Evolutionary conservation across 1,140 invertebrate genomes (phyloP), one percentile per base, ranked within the genome.

Genomic region (Procambarus virginalis): DNA sequence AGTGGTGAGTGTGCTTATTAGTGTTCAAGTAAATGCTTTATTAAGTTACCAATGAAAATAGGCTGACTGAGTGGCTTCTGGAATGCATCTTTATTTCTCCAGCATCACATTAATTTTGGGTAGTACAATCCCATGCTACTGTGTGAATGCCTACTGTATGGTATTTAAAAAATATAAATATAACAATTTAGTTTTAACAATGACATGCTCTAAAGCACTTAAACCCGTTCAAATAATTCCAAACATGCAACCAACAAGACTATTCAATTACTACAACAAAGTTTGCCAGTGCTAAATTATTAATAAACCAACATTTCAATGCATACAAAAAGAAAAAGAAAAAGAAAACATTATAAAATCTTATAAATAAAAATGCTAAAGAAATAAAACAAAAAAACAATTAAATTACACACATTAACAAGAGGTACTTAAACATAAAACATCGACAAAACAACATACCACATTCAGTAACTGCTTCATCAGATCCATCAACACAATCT

Each of bases 401-500:
- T 58, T 6, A 6, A 5, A 58, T 58, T 58, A 5, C 5, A 58
- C 55, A 58, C 10, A 58, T 58, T 58, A 58, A 58, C 55, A 58
- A 58, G 10, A 5, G 5, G 10, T 6, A 58, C 55, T 6, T 58
- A 58, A 10, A 5, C 5, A 6, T 58, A 58, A 10, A 5, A 58
- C 10, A 58, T 6, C 55, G 20, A 64, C 51, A 60, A 78, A 77
- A 77, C 8, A 64, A 90, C 89, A 80, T 90, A 90, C 89, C n/a
- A 55, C 89, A 90, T 49, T 78, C 22, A 22, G 2, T 51, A 14
- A 78, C 60, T 0, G 0, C n/a, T 78, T 94, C 94, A 92, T 94
- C 94, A 82, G 92, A 92, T 3, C 92, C 92, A 92, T 94, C 93
- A 17, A 75, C 79, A 93, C 94, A 94, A 89, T 94, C 93, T 20